phyloP scores from a whole-genome alignment of 2,797 vertebrate species.

The Notamacropus eugenii region DNA sequence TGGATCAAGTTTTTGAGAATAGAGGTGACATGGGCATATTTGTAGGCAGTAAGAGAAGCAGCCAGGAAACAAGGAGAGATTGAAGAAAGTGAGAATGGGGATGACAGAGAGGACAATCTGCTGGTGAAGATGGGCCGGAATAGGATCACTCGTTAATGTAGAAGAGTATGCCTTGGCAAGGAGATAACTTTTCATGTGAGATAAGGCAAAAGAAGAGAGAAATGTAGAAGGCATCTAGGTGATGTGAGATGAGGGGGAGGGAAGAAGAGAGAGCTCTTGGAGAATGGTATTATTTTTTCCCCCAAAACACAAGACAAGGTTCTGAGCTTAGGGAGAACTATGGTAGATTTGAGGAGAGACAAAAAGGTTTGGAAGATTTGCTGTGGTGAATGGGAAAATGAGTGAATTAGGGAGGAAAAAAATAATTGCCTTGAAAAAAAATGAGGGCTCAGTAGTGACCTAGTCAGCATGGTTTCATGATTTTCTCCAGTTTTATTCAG shows the following conservation, averaged over 20 bases:
- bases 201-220: not conserved
- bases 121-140: not conserved
- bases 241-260: not conserved
- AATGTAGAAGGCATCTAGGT: not conserved
- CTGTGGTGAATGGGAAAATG: no score
- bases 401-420: not conserved
- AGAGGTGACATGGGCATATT: not conserved
- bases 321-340: not conserved
- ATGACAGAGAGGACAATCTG: not conserved
- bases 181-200: not conserved
- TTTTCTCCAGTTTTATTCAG: not conserved
- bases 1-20: not conserved
- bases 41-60: not conserved
- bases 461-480: not conserved
- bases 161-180: not conserved
- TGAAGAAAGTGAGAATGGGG: not conserved
- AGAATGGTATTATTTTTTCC: not conserved
- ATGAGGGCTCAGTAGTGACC: not conserved
- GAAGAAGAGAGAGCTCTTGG: not conserved
- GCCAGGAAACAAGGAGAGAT: not conserved
- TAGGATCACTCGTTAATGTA: not conserved
- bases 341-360: not conserved
- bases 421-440: not conserved
- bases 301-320: not conserved
- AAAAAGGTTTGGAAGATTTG: no score